These are phyloP conservation scores for Mesorhabditis sp. DNA, from an alignment of 2,888 invertebrate species.

Conservation along the genomic window DNA sequence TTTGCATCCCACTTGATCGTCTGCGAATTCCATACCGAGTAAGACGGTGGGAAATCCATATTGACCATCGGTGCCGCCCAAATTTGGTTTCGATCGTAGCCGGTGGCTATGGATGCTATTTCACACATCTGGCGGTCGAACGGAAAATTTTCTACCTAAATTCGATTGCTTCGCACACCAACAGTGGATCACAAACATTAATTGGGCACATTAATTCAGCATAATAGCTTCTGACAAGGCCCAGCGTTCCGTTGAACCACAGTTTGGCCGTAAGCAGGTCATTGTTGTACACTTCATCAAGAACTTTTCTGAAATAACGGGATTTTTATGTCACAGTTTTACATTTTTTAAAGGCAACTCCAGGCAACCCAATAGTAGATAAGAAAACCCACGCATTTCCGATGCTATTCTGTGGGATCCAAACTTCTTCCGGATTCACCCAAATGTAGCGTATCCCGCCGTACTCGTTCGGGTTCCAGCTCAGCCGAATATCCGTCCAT, in stretches of 20 bases:
- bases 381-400: not conserved
- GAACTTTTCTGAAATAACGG: not conserved
- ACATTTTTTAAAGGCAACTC: not conserved
- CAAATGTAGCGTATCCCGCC: not conserved
- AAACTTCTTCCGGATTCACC: conserved; percentile 1
- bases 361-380: too few species aligned
- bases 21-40: not conserved
- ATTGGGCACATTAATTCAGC: not conserved
- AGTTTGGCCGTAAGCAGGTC: not conserved
- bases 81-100: not conserved
- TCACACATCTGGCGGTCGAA: not conserved
- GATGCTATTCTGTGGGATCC: not conserved
- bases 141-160: not conserved
- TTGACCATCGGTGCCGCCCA: not conserved
- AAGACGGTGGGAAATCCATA: not conserved
- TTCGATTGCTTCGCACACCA: not conserved
- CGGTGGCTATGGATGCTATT: not conserved
- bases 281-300: not conserved
- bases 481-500: not conserved
- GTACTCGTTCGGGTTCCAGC: not conserved
- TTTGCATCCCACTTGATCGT: too few species aligned
- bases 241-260: not conserved
- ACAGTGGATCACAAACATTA: not conserved
- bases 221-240: not conserved
- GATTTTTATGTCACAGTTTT: not conserved